phyloP scores from a whole-genome alignment of 2,888 invertebrate species.

The Congeria kusceri region DNA sequence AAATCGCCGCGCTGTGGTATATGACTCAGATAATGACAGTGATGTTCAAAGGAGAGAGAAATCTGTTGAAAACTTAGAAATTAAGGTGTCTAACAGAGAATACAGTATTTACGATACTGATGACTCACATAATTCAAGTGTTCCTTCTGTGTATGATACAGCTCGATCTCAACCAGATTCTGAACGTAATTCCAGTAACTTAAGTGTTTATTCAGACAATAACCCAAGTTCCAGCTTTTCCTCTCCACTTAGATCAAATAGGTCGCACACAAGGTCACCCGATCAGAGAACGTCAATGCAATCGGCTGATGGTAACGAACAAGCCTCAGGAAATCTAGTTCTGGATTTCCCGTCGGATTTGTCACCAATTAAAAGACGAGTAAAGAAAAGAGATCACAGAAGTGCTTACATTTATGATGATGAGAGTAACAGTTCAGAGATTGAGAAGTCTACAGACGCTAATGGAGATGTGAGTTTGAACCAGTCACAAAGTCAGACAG shows the following conservation, averaged over 20 bases:
- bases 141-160: constrained; percentile 35
- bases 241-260: constrained; percentile 35
- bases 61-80: background rate
- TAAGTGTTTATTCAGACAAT: background rate
- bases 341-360: constrained; percentile 46
- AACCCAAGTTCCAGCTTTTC: constrained; percentile 13
- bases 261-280: background rate
- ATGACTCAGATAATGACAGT: background rate
- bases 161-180: constrained; percentile 18
- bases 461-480: background rate
- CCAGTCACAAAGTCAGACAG: background rate
- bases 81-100: constrained; percentile 1
- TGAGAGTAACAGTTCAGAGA: constrained; percentile 4
- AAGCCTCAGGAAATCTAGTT: background rate
- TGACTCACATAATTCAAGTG: constrained; percentile 5
- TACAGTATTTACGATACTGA: constrained; percentile 3
- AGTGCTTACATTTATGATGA: constrained; percentile 24
- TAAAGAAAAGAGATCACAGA: constrained; percentile 12
- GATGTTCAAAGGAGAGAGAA: constrained; percentile 33
- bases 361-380: constrained; percentile 55
- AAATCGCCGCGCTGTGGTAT: background rate
- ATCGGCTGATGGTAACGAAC: background rate
- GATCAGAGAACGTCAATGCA: background rate
- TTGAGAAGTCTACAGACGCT: background rate
- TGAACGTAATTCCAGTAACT: background rate